Percentiles rank a stretch among this genome's conserved stretches.
Evolutionary conservation across 2,888 invertebrate genomes (phyloP).

Genomic region (Aquatica leii): DNA sequence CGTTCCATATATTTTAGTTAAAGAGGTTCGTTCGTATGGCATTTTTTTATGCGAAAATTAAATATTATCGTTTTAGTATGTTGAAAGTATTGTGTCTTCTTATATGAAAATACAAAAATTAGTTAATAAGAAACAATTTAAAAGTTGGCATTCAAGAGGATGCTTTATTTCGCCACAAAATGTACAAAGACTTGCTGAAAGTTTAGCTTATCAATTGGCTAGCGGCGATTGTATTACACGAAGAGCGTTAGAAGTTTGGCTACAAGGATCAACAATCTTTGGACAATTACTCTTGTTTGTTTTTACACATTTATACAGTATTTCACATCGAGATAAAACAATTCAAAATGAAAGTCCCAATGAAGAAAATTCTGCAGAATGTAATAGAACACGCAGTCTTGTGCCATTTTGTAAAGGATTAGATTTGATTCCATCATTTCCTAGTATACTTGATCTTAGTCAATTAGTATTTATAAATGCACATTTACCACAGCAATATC

Average conservation of each 20-base stretch:
- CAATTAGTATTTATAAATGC: slow-evolving; percentile 84
- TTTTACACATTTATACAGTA: slow-evolving; percentile 64
- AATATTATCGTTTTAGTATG: slow-evolving; percentile 64
- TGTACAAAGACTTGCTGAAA: slow-evolving; percentile 68
- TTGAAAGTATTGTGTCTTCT: slow-evolving; percentile 78
- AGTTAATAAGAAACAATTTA: slow-evolving; percentile 63
- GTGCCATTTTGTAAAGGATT: slow-evolving; percentile 68
- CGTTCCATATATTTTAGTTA: slow-evolving; percentile 68
- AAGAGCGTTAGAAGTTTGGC: slow-evolving; percentile 62
- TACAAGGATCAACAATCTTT: slow-evolving; percentile 61
- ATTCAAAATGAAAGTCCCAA: slow-evolving; percentile 32
- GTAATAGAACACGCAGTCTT: slow-evolving; percentile 62
- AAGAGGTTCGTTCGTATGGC: slow-evolving; percentile 64
- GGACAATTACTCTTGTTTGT: slow-evolving; percentile 64
- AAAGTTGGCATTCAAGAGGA: slow-evolving; percentile 69
- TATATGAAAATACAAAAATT: slow-evolving; percentile 75
- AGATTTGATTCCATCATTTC: slow-evolving; percentile 78
- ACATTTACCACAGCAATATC: slow-evolving; percentile 77
- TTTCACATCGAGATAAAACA: slow-evolving; percentile 63
- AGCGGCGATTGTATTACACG: slow-evolving; percentile 57
- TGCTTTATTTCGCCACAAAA: slow-evolving; percentile 65
- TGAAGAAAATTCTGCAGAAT: slow-evolving; percentile 50
- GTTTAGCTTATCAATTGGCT: slow-evolving; percentile 64
- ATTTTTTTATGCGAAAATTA: neutral
- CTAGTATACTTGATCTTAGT: slow-evolving; percentile 76